phyloP scores from a whole-genome alignment of 2,797 vertebrate species.

The Poeciliopsis gracilis region DNA sequence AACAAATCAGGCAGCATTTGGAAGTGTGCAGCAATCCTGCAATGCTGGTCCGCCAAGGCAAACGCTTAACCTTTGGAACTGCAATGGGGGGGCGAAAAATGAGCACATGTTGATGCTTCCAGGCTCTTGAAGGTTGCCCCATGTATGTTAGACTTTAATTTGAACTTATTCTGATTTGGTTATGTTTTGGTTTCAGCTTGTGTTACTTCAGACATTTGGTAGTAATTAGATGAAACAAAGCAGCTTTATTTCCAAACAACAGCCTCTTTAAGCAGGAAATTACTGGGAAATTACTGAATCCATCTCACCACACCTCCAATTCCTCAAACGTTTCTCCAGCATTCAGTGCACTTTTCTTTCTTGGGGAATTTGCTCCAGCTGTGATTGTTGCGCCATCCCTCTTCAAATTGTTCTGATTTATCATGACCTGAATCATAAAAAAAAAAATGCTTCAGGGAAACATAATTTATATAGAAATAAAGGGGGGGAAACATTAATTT shows the following conservation, averaged over 20 bases:
- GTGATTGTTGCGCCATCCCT: conserved; percentile 39
- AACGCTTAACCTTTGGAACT: background rate
- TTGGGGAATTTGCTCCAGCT: conserved; percentile 35
- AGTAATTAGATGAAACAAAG: conserved; percentile 6
- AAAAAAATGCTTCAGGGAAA: conserved; percentile 1
- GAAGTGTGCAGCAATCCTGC: conserved; percentile 7
- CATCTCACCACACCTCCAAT: background rate
- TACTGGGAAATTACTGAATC: conserved; percentile 17
- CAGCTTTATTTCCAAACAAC: conserved; percentile 17
- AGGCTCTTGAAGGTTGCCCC: background rate
- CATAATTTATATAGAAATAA: background rate
- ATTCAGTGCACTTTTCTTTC: conserved; percentile 10
- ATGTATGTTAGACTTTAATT: background rate
- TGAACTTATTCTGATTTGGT: background rate
- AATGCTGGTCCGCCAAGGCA: conserved; percentile 3
- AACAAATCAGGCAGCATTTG: background rate
- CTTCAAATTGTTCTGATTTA: conserved; percentile 17
- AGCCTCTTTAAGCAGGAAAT: background rate
- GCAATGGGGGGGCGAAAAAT: background rate
- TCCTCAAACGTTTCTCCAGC: conserved; percentile 7
- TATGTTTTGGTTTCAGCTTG: conserved; percentile 14
- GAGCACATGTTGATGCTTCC: background rate
- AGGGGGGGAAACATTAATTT: background rate
- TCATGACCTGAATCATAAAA: background rate
- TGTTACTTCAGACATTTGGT: background rate